Percentiles rank a stretch among this genome's conserved stretches.
phyloP scores from a whole-genome alignment of 2,888 invertebrate species.

The Cryptosula pallasiana region DNA sequence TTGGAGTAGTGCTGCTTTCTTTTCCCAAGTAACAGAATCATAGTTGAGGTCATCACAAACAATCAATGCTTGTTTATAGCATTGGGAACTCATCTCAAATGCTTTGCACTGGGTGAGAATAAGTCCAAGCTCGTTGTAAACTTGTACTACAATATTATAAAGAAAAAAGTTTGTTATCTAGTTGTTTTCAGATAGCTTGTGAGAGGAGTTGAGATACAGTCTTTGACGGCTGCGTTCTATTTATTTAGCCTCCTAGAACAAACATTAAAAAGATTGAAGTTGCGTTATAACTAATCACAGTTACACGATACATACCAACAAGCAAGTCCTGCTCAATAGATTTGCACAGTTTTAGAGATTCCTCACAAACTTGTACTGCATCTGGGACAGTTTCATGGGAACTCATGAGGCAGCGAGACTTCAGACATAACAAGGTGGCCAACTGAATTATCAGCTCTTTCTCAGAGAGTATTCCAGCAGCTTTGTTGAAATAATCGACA shows the following conservation, averaged over 20 bases:
- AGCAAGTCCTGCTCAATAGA: background rate
- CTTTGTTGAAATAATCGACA: background rate
- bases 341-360: slow-evolving; percentile 6
- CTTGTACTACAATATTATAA: slow-evolving; percentile 33
- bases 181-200: too few relatives aligned
- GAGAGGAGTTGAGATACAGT: too few relatives aligned
- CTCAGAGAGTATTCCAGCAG: background rate
- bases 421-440: background rate
- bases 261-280: too few relatives aligned
- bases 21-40: slow-evolving; percentile 27
- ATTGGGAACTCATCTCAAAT: slow-evolving; percentile 36
- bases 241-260: too few relatives aligned
- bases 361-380: background rate
- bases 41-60: slow-evolving; percentile 27
- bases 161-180: background rate
- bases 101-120: slow-evolving; percentile 37
- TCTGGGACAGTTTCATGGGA: background rate
- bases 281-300: too few relatives aligned
- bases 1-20: slow-evolving; percentile 40
- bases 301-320: slow-evolving; percentile 18
- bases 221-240: too few relatives aligned
- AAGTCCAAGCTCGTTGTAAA: slow-evolving; percentile 42
- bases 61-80: slow-evolving; percentile 39
- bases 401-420: background rate
- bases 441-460: background rate